Conservation (phyloP, 2,888 invertebrate genomes). For the Campaea margaritaria region DNA sequence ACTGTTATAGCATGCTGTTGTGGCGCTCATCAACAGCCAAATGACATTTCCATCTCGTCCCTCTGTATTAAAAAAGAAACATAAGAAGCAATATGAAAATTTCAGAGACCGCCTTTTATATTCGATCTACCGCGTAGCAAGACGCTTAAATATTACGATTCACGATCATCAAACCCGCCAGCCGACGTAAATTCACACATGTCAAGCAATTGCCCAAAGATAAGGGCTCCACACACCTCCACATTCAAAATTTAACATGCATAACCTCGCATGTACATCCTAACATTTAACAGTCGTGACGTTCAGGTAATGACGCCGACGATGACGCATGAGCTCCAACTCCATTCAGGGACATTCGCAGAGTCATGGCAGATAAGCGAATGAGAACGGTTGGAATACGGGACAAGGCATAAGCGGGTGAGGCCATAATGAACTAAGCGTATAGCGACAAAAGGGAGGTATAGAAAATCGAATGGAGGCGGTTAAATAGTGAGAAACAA, state of each 20-base stretch:
- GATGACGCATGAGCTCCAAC: slow-evolving; percentile 65
- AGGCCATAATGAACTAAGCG: no score
- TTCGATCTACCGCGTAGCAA: not conserved
- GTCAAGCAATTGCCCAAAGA: slow-evolving; percentile 23
- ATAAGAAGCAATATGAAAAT: no score
- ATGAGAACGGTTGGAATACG: slow-evolving; percentile 52
- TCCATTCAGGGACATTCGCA: slow-evolving; percentile 65
- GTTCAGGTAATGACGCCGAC: slow-evolving; percentile 64
- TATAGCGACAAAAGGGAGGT: no score
- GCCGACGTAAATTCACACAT: slow-evolving; percentile 7
- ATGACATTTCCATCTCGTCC: no score
- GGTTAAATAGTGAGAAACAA: slow-evolving; percentile 1
- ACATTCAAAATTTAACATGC: slow-evolving; percentile 14
- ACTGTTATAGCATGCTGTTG: no score
- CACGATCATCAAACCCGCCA: not conserved
- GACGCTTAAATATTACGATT: not conserved
- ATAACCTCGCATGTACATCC: slow-evolving; percentile 5
- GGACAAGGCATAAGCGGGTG: slow-evolving; percentile 37
- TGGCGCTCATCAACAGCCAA: no score
- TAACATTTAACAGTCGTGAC: slow-evolving; percentile 21
- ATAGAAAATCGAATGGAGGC: no score
- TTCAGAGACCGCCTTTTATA: no score
- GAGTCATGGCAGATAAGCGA: slow-evolving; percentile 71
- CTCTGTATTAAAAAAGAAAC: no score
- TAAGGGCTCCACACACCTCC: slow-evolving; percentile 8